Evolutionary conservation across 1,140 invertebrate species (phyloP).

Genomic region (Drosophila kurseongensis): DNA sequence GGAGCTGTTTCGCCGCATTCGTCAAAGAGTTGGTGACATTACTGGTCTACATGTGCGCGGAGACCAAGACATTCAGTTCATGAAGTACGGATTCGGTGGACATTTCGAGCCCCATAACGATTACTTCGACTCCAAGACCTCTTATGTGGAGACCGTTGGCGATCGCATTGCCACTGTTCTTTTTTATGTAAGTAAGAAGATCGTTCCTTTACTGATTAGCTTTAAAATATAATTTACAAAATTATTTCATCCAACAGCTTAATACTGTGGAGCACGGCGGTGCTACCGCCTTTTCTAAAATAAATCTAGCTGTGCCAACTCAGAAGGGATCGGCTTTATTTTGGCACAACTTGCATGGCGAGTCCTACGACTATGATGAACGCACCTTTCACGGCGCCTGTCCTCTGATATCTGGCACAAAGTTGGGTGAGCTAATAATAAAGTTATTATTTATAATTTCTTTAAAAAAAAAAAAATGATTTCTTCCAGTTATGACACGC

Average conservation of each 20-base stretch:
- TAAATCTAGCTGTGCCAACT: background rate
- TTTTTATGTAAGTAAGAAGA: background rate
- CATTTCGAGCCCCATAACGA: slow-evolving; percentile 1
- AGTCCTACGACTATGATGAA: background rate
- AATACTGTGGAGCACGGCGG: background rate
- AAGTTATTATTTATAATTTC: background rate
- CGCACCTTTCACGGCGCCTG: slow-evolving; percentile 1
- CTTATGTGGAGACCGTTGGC: background rate
- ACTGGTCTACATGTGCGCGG: background rate
- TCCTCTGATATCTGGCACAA: slow-evolving; percentile 1
- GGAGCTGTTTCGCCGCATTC: background rate
- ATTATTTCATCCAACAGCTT: background rate
- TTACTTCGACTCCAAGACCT: background rate
- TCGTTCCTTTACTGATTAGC: no score
- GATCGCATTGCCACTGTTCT: slow-evolving; percentile 3
- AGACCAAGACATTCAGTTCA: background rate
- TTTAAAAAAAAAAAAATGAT: background rate
- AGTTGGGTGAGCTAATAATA: background rate
- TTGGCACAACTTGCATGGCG: slow-evolving; percentile 1
- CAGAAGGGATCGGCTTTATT: slow-evolving; percentile 2
- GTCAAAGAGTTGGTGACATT: background rate
- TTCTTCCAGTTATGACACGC: background rate
- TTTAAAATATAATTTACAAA: background rate
- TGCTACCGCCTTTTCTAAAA: background rate
- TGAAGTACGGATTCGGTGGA: slow-evolving; percentile 1